Base-by-base conservation (phyloP, 1,140 invertebrate species). In the Ephestia elutella region DNA sequence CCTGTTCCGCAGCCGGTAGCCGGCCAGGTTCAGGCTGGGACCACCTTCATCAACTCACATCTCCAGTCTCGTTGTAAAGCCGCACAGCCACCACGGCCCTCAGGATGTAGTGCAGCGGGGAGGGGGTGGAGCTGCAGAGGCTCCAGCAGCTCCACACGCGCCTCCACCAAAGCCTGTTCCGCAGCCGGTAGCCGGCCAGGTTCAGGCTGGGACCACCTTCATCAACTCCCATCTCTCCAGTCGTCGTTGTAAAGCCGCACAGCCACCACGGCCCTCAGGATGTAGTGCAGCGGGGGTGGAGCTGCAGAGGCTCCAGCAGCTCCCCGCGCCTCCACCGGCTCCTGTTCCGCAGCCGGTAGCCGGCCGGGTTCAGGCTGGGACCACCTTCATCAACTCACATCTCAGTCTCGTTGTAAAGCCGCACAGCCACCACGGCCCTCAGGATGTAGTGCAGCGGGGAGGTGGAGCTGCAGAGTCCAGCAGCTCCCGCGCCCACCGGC, bases 321-420 rank as follows among this genome's bases (percentile, higher is more conserved):
- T 95, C 93, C n/a, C 70, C 95, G 95, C 0, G 98, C 98, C 80
- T 98, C 97, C 63, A 94, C 91, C 1, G 97, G 92, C 71, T 99
- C 96, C 98, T 94, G 72, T 97, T 95, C 73, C 95, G 95, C 11
- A 99, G 91, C 80, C 99, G 94, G 85, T 98, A 97, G 53, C 99
- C 98, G 2, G 98, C 96, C 38, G 99, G 91, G 91, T 99, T 99
- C n/a, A n/a, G n/a, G n/a, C n/a, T n/a, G n/a, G n/a, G n/a, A n/a
- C n/a, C n/a, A n/a, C n/a, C n/a, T n/a, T n/a, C n/a, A n/a, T n/a
- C n/a, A n/a, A n/a, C 90, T 90, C 88, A 98, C 96, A 61, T 96
- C 97, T 69, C 94, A 58, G 94, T 92, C 78, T 99, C 96, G 79
- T 99, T 98, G 0, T 96, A 98, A n/a, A 99, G 90, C 0, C 95